phyloP scores from a whole-genome alignment of 2,797 vertebrate species.

The Emydoidea blandingii region DNA sequence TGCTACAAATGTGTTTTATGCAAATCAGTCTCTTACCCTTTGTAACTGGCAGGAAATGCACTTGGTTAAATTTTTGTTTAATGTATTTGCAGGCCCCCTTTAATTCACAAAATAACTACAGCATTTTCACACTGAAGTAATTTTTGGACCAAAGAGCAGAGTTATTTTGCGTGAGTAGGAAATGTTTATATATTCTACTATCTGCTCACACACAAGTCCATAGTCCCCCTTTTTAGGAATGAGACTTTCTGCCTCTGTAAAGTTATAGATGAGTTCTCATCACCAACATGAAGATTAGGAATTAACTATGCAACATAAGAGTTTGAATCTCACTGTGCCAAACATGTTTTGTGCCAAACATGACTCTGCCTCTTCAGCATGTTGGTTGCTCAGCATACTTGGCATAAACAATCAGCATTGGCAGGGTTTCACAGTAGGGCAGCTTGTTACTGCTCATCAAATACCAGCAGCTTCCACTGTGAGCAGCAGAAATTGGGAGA shows the following conservation, averaged over 20 bases:
- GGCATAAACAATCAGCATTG: conserved; percentile 73
- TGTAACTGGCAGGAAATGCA: not conserved
- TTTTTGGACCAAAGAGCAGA: not conserved
- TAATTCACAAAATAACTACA: not conserved
- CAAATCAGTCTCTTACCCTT: not conserved
- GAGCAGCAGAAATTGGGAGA: conserved; percentile 54
- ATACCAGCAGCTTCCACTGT: conserved; percentile 72
- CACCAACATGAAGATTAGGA: not conserved
- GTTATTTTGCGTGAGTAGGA: not conserved
- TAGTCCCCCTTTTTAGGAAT: not conserved
- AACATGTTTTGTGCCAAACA: conserved; percentile 26
- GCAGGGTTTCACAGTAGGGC: conserved; percentile 73
- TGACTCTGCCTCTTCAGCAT: conserved; percentile 52
- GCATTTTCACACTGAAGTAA: not conserved
- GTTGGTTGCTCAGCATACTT: conserved; percentile 61
- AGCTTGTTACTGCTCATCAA: conserved; percentile 81
- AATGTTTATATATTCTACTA: not conserved
- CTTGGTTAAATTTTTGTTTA: not conserved
- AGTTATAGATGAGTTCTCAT: not conserved
- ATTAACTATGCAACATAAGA: not conserved
- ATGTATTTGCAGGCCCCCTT: not conserved
- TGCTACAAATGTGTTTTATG: not conserved
- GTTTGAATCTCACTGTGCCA: not conserved
- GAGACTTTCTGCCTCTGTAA: not conserved
- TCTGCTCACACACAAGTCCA: not conserved